Base-by-base conservation (phyloP, 1,140 invertebrate genomes). In the Babylonia areolata region DNA sequence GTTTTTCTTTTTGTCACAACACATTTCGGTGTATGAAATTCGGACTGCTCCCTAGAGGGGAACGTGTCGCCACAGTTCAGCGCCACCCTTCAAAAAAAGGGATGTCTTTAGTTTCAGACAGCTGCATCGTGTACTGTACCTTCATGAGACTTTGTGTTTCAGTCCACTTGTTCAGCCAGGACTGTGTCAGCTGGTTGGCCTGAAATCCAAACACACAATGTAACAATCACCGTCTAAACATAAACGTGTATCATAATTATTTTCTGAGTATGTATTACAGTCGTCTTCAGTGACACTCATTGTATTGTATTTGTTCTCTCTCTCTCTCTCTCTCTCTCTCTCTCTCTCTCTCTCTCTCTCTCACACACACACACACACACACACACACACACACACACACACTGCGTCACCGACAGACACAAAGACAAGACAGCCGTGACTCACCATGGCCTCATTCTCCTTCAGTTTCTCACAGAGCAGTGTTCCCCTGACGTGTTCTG, bases 81-180 rank as follows among this genome's bases (percentile, higher is more conserved):
- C n/a, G n/a, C n/a, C n/a, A n/a, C n/a, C n/a, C n/a, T n/a, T n/a
- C n/a, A n/a, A n/a, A n/a, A n/a, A n/a, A n/a, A n/a, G n/a, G n/a
- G n/a, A n/a, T n/a, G n/a, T n/a, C n/a, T n/a, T n/a, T n/a, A n/a
- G n/a, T n/a, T n/a, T n/a, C n/a, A n/a, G n/a, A n/a, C n/a, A n/a
- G n/a, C n/a, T n/a, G n/a, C 46, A 2, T 17, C 17, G 46, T 3
- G 46, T 3, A 0, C 9, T 51, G 17, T 64, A 84, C 82, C 82
- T 84, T 89, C 69, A 93, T 91, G 23, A 93, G 89, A 79, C 90
- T 90, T 54, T 92, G 92, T 51, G 92, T 89, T 46, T 93, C 91
- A 39, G 87, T 89, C 93, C 93, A 94, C 86, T 94, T 94, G 79
- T 91, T 89, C 86, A 90, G 88, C 93, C 92, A 93, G 17, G 88